These are phyloP conservation scores for Acridotheres tristis DNA, from an alignment of 2,797 vertebrate species.

Conservation along the genomic window DNA sequence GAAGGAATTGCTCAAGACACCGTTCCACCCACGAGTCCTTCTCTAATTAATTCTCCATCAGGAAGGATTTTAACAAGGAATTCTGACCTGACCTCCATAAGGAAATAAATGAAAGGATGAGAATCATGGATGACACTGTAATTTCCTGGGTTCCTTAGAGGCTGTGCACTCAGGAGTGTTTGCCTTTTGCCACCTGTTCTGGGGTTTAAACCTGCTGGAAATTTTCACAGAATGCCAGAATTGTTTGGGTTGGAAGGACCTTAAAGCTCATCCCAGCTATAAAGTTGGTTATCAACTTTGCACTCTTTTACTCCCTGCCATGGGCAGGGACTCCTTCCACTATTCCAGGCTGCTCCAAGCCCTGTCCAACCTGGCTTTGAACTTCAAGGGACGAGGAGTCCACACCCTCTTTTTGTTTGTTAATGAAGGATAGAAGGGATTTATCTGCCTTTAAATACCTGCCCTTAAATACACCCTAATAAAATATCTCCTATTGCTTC, in stretches of 20 bases:
- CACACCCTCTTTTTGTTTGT: background rate
- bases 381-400: accelerated
- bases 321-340: background rate
- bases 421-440: background rate
- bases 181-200: background rate
- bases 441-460: background rate
- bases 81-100: background rate
- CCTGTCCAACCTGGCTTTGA: background rate
- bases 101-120: background rate
- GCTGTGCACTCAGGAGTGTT: background rate
- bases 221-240: background rate
- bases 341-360: background rate
- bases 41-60: background rate
- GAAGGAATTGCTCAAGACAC: background rate
- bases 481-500: background rate
- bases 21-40: background rate
- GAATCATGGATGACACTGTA: background rate
- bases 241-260: background rate
- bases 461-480: background rate
- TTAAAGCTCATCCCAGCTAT: background rate
- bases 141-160: background rate
- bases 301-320: background rate
- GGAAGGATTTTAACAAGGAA: background rate
- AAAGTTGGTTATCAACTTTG: accelerated
- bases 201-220: background rate